Evolutionary conservation across 2,888 invertebrate genomes (phyloP), one percentile per base, ranked within the genome.

Genomic region (Flabesymbios commensalis): DNA sequence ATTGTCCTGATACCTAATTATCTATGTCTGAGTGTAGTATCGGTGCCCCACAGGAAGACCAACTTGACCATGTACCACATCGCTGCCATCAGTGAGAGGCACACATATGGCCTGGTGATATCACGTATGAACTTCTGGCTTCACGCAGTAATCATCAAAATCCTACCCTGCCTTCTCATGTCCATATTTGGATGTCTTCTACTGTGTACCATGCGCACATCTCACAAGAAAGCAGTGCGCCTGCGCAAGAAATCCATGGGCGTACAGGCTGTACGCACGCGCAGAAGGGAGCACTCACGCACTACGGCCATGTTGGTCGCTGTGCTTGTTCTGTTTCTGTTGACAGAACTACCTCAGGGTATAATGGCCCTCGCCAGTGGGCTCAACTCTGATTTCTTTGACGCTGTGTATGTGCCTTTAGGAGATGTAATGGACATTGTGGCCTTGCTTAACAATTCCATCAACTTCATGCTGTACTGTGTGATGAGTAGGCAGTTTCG

Each of bases 401-500:
- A 74, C n/a, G 73, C 76, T 39, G 78, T 84, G 31, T 95, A 95
- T 83, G 72, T 77, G 31, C 83, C 80, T 7, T 73, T 84, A 7
- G 84, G 84, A 2, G 94, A 94, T 78, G 79, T 93, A 56, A 93
- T 95, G 91, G 95, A 96, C 83, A 89, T 93, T 65, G 81, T 95
- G 73, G 94, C 95, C 0, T 86, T 96, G 52, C 84, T 94, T 72
- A 95, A 95, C 83, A 93, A 93, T 2, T 91, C 93, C 1, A 90
- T 95, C 59, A 95, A 94, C 83, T 96, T 96, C 77, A 89, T 94
- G 61, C 86, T 96, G 33, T 96, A 95, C 80, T 95, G 94, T 76
- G 87, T 91, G 57, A 95, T 96, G 95, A 94, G 93, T 64, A 87
- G 91, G 66, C 94, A 94, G 86, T 96, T 96, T 81, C 87, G 95